phyloP scores from a whole-genome alignment of 2,797 vertebrate genomes.

The Ctenosaura bakeri region DNA sequence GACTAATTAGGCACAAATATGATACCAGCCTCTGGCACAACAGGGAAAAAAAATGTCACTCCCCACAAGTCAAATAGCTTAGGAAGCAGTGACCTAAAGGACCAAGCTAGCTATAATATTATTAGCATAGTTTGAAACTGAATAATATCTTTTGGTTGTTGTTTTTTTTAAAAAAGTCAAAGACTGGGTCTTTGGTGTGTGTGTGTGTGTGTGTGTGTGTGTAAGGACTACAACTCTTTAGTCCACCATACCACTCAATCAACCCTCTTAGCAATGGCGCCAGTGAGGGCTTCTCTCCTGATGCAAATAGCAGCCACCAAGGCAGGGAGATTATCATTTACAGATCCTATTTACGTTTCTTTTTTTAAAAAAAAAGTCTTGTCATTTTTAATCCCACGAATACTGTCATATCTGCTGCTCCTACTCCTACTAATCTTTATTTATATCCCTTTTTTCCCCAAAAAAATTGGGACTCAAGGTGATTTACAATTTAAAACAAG shows the following conservation, averaged over 20 bases:
- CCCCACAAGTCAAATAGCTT: no score
- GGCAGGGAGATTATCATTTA: neutral
- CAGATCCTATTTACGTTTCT: neutral
- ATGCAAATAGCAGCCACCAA: neutral
- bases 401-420: neutral
- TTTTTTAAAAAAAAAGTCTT: neutral
- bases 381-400: constrained; percentile 1
- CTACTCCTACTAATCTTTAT: no score
- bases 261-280: neutral
- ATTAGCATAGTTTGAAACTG: neutral
- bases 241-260: neutral
- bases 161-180: no score
- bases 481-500: no score
- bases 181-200: no score
- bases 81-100: neutral
- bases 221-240: neutral
- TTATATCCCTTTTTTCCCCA: no score
- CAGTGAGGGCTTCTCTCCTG: neutral
- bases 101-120: neutral
- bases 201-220: no score
- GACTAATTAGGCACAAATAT: no score
- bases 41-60: no score
- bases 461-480: no score
- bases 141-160: no score
- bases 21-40: no score